Conservation (phyloP, 2,888 invertebrate genomes). For the Dryomyza anilis region DNA sequence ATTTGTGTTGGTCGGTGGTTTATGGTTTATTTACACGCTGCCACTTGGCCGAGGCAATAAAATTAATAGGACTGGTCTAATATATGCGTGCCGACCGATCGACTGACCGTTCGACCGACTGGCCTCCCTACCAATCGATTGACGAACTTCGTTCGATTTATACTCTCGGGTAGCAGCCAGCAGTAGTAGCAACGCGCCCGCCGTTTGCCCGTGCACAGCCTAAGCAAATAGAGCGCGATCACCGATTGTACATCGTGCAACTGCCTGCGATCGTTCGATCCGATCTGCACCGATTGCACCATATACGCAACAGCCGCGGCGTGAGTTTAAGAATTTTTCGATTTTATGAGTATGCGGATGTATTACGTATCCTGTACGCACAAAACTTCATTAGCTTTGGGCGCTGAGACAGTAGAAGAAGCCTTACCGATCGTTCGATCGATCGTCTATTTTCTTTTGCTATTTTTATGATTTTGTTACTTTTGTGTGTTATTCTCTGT, state of each 20-base stretch:
- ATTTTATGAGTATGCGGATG: too few species aligned
- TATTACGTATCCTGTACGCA: neutral
- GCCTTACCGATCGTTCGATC: neutral
- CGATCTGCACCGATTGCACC: neutral
- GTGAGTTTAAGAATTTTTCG: neutral
- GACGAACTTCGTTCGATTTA: neutral
- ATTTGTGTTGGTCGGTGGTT: constrained; percentile 21
- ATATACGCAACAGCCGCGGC: neutral
- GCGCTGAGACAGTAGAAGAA: neutral
- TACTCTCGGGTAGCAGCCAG: neutral
- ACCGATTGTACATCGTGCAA: too few species aligned
- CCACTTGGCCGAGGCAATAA: constrained; percentile 56
- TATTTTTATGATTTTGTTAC: neutral
- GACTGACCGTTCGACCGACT: neutral
- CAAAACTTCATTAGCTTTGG: neutral
- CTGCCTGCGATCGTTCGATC: neutral
- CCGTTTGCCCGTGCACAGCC: neutral
- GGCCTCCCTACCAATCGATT: neutral
- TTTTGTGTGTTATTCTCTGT: too few species aligned
- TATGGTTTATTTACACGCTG: constrained; percentile 16
- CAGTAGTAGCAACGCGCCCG: neutral
- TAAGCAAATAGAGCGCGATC: constrained; percentile 23
- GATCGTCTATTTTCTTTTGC: neutral
- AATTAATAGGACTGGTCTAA: constrained; percentile 61
- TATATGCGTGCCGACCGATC: constrained; percentile 40